Conservation (phyloP, 2,113 vertebrate species). For the Bufo bufo region DNA sequence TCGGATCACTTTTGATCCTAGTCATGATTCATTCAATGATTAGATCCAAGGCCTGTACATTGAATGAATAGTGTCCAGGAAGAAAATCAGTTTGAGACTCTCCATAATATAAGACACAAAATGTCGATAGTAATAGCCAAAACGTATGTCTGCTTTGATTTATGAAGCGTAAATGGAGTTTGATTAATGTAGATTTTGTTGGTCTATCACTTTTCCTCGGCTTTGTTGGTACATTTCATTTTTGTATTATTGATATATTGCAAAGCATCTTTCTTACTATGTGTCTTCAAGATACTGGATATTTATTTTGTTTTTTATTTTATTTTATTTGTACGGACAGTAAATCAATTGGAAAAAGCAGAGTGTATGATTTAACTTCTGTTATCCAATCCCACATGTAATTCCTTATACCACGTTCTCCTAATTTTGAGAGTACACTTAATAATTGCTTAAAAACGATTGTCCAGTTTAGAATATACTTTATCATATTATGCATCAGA, state of each 20-base stretch:
- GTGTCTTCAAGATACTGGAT: neutral
- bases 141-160: constrained; percentile 29
- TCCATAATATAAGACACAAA: constrained; percentile 31
- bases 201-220: neutral
- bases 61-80: constrained; percentile 26
- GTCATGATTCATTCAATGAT: constrained; percentile 45
- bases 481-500: no score
- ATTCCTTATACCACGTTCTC: neutral
- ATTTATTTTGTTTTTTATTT: neutral
- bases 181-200: constrained; percentile 10
- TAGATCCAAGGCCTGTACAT: constrained; percentile 29
- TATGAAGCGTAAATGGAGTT: constrained; percentile 22
- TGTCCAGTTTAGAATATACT: no score
- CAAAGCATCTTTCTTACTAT: neutral
- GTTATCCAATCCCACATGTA: neutral
- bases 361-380: neutral
- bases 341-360: neutral
- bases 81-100: constrained; percentile 26
- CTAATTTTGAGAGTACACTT: neutral
- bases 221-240: neutral
- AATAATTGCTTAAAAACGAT: no score
- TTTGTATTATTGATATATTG: constrained; percentile 26
- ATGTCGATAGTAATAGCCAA: constrained; percentile 36
- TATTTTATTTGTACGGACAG: neutral
- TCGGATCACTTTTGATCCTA: constrained; percentile 43